These are phyloP conservation scores for Marasmarcha lunaedactyla DNA, from an alignment of 2,888 invertebrate genomes.

Conservation along the genomic window DNA sequence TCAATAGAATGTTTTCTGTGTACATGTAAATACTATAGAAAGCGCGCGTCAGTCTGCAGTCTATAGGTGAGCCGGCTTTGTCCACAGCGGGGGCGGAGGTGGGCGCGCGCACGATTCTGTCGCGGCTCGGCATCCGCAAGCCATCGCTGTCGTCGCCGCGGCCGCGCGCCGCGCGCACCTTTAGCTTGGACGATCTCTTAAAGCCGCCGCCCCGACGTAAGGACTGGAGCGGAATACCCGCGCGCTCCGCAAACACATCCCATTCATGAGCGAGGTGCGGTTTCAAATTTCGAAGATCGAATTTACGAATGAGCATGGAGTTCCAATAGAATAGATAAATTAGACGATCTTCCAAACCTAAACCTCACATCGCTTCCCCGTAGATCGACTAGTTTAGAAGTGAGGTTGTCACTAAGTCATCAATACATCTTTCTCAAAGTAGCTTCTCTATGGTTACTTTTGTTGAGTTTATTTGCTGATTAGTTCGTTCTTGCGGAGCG, in stretches of 20 bases:
- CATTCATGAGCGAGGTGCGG: constrained; percentile 11
- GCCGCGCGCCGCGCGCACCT: constrained; percentile 82
- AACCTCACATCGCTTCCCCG: too few relatives aligned
- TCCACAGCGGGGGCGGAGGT: constrained; percentile 61
- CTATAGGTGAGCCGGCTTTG: constrained; percentile 48
- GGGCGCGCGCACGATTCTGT: constrained; percentile 78
- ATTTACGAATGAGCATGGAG: too few relatives aligned
- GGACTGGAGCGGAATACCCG: constrained; percentile 58
- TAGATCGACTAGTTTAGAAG: too few relatives aligned
- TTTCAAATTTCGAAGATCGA: too few relatives aligned
- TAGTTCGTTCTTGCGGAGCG: constrained; percentile 39
- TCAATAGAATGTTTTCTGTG: too few relatives aligned
- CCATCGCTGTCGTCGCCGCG: constrained; percentile 83
- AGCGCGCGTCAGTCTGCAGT: constrained; percentile 11
- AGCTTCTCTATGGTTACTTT: too few relatives aligned
- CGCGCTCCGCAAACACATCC: constrained; percentile 40
- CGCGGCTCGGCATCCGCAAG: constrained; percentile 89
- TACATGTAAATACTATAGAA: too few relatives aligned
- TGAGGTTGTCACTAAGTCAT: too few relatives aligned
- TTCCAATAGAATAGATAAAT: too few relatives aligned
- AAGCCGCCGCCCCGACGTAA: constrained; percentile 86
- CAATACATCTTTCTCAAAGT: too few relatives aligned
- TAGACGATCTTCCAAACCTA: too few relatives aligned
- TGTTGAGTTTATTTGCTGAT: too few relatives aligned
- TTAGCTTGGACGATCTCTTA: constrained; percentile 90